phyloP scores from a whole-genome alignment of 1,140 invertebrate genomes.

The Neuroterus valhalla region DNA sequence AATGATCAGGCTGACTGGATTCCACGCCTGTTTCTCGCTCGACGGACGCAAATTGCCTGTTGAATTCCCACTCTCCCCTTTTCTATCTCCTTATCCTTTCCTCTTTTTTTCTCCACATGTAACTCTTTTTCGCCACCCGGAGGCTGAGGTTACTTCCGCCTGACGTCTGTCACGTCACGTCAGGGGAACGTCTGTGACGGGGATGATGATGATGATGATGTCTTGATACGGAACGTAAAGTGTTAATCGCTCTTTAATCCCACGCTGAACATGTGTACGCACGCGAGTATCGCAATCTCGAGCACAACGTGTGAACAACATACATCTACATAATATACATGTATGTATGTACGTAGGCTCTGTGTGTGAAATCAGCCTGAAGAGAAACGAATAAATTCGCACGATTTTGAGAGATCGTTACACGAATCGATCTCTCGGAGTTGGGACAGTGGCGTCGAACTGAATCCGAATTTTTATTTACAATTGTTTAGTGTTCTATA shows the following conservation, averaged over 20 bases:
- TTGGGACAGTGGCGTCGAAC: constrained; percentile 17
- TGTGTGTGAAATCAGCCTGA: background rate
- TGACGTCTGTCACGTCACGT: constrained; percentile 41
- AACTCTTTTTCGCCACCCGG: constrained; percentile 32
- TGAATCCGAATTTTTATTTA: background rate
- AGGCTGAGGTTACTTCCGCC: constrained; percentile 16
- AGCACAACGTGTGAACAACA: constrained; percentile 22
- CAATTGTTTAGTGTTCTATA: too few relatives aligned
- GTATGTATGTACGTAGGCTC: background rate
- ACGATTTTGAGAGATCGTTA: constrained; percentile 26
- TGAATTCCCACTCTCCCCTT: constrained; percentile 22
- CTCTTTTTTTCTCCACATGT: constrained; percentile 35
- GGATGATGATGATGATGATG: constrained; percentile 59
- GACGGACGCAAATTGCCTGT: constrained; percentile 60
- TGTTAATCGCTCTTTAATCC: constrained; percentile 67
- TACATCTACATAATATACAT: background rate
- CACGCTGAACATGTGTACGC: constrained; percentile 34
- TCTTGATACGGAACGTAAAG: constrained; percentile 66
- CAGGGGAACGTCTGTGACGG: constrained; percentile 37
- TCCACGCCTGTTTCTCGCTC: constrained; percentile 64
- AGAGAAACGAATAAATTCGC: constrained; percentile 17
- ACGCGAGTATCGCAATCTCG: constrained; percentile 44
- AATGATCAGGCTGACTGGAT: constrained; percentile 59
- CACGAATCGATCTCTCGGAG: constrained; percentile 6
- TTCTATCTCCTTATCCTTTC: constrained; percentile 22